Percentiles rank a stretch among this genome's conserved stretches.
Conservation (phyloP, 2,797 vertebrate genomes). For the Selene dorsalis region DNA sequence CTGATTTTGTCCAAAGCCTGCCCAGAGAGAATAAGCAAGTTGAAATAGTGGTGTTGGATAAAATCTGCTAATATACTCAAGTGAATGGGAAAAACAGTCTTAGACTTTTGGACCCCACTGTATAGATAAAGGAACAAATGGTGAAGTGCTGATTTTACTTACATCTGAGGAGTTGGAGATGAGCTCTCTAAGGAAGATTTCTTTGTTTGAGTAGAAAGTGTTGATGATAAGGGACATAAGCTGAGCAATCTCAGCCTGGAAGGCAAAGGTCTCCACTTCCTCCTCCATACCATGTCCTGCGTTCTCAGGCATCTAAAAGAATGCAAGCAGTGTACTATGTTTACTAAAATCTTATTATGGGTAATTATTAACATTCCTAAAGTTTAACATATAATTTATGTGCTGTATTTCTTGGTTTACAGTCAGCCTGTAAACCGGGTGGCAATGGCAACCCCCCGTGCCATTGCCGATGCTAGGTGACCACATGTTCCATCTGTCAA, state of each 20-base stretch:
- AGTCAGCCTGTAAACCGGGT: too few species aligned
- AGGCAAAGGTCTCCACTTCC: conserved; percentile 81
- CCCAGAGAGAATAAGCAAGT: conserved; percentile 7
- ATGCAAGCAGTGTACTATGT: not conserved
- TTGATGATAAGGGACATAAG: conserved; percentile 86
- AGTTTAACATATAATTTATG: not conserved
- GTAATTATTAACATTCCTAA: not conserved
- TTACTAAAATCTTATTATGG: not conserved
- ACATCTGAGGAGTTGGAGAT: conserved; percentile 85
- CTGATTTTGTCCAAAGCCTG: conserved; percentile 83
- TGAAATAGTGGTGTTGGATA: conserved; percentile 17
- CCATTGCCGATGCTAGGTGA: conserved; percentile 36
- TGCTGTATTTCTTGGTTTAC: not conserved
- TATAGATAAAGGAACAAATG: not conserved
- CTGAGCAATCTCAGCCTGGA: conserved; percentile 86
- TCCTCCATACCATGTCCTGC: conserved; percentile 76
- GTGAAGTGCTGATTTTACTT: conserved; percentile 51
- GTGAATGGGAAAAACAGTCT: not conserved
- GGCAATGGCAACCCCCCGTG: too few species aligned
- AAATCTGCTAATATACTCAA: conserved; percentile 4
- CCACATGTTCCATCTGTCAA: conserved; percentile 78
- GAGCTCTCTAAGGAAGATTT: conserved; percentile 84
- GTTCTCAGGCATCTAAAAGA: conserved; percentile 78
- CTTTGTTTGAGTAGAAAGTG: conserved; percentile 85
- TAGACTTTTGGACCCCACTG: not conserved